A percentile compares a stretch with the other conserved stretches of the same genome.
Evolutionary conservation across 2,113 vertebrate genomes (phyloP).

Genomic region (Mastomys natalensis): DNA sequence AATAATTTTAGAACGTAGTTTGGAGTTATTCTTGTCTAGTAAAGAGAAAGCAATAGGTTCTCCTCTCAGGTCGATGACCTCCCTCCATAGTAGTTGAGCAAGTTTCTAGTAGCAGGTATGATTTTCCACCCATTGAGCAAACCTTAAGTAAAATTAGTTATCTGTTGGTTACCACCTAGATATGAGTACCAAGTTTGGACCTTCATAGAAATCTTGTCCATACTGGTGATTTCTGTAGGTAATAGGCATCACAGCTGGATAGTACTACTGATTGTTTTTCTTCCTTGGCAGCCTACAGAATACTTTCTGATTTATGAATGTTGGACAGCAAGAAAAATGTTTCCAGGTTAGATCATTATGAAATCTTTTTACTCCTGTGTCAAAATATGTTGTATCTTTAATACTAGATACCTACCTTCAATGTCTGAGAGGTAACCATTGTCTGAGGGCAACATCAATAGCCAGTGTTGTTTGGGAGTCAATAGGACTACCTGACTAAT

Average conservation of each 20-base stretch:
- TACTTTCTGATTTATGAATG: neutral
- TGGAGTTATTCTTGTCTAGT: neutral
- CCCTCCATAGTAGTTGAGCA: neutral
- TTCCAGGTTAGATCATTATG: neutral
- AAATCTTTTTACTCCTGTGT: neutral
- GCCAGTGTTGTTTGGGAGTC: neutral
- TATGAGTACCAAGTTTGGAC: neutral
- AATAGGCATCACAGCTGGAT: neutral
- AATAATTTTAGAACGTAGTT: neutral
- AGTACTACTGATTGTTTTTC: neutral
- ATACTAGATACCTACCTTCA: neutral
- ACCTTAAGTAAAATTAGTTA: neutral
- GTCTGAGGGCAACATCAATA: neutral
- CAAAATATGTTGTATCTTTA: neutral
- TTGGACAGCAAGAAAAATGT: neutral
- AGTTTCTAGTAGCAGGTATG: neutral
- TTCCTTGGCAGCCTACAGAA: neutral
- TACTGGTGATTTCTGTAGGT: neutral
- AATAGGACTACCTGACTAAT: too few relatives aligned
- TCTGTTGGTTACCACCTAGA: too few relatives aligned
- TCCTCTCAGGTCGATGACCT: neutral
- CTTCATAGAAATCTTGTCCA: neutral
- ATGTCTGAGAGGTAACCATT: neutral
- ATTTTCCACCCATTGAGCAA: neutral
- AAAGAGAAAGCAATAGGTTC: neutral